Evolutionary conservation across 2,888 invertebrate genomes (phyloP).

Genomic region (Autographa gamma): DNA sequence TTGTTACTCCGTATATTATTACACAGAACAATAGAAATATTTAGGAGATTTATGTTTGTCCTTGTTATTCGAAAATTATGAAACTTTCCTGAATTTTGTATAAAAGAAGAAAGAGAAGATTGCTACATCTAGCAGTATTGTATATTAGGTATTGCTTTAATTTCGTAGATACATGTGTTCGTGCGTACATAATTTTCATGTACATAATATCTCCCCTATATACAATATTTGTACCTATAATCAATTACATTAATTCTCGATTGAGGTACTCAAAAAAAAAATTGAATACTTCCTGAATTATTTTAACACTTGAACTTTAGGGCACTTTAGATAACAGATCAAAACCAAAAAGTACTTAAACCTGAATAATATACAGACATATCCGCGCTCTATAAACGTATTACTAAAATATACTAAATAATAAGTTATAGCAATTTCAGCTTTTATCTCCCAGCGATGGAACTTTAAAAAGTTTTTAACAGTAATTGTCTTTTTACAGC

Average conservation of each 20-base stretch:
- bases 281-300: no score
- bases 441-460: conserved; percentile 33
- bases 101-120: not conserved
- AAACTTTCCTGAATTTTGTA: not conserved
- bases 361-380: not conserved
- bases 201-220: no score
- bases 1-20: not conserved
- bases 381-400: not conserved
- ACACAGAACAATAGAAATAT: not conserved
- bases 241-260: no score
- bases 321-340: no score
- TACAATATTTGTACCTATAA: no score
- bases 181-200: no score
- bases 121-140: not conserved
- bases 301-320: no score
- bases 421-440: conserved; percentile 7
- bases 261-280: no score
- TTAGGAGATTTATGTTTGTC: not conserved
- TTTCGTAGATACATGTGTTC: no score
- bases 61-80: conserved; percentile 1
- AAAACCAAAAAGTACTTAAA: no score
- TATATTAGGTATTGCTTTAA: no score
- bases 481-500: conserved; percentile 22
- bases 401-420: not conserved
- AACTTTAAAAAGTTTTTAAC: conserved; percentile 23